Base-by-base conservation (phyloP, 2,113 vertebrate species). In the Petrocephalus zakoni region DNA sequence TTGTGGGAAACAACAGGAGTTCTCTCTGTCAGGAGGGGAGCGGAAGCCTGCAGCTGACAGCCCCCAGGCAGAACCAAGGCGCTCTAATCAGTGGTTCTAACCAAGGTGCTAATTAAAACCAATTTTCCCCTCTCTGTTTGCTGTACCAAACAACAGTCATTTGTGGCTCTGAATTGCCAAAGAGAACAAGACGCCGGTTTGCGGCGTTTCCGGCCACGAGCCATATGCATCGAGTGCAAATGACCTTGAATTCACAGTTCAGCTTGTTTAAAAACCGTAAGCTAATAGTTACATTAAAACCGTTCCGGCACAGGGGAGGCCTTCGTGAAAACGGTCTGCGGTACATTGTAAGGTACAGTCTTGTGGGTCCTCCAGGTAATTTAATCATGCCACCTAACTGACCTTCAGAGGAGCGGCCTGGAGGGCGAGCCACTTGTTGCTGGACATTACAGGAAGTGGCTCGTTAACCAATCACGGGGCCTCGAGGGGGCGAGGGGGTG, bases 41-140 rank as follows among this genome's bases (percentile, higher is more conserved):
- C 96, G 96, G 96, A 96, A 96, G 96, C 25, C 94, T 96, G 95
- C 93, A 81, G 21, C 47, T 75, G 7, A 52, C 25, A 3, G n/a
- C 87, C 87, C 87, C 51, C 22, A 42, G 95, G 96, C 95, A 95
- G 96, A 96, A 96, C 95, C 95, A 96, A 96, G 96, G 96, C 95
- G 95, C 96, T 96, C 96, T 97, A 97, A 97, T 97, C 96, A 97
- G 96, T 95, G 96, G 96, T 97, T 97, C 96, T 97, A 96, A 96
- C 92, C 95, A 97, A 97, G 96, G 96, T 96, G 96, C 96, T 97
- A 97, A 97, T 97, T 97, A 97, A 97, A 97, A 97, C 97, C 96
- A 97, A 97, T 97, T 96, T 97, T 96, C 96, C 78, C 96, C 96
- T 95, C 96, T 96, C 95, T 95, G 95, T 97, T 96, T 97, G 95